Base-by-base conservation (phyloP, 2,797 vertebrate species). In the Prunella strophiata region DNA sequence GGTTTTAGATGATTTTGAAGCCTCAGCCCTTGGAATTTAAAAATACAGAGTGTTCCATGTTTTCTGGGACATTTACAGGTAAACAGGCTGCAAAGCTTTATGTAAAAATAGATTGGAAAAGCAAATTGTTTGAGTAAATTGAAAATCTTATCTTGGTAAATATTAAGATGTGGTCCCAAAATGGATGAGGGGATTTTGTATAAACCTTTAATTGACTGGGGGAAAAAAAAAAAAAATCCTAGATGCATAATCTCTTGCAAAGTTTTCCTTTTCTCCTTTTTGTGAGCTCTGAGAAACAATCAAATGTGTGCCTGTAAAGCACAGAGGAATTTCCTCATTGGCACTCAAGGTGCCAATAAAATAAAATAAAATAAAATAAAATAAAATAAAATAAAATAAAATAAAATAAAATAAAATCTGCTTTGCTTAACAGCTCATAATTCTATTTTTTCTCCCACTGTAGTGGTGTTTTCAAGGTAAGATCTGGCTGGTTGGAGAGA, bases 141-240 rank as follows among this genome's bases (percentile, higher is more conserved):
- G 68, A 48, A 96, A 91, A 89, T 54, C 55, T 94, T 85, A 81
- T 70, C 61, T 55, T n/a, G 70, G 86, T 93, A 92, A 96, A 57
- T 40, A 63, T 8, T 72, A 81, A 92, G 51, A 47, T 32, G 48
- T 9, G 30, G 26, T 72, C 52, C 78, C 75, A 50, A 94, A 91
- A 90, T 42, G 66, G 70, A 78, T 86, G 92, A 81, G 96, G 71
- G 7, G 15, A 25, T 85, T 96, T 63, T 29, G 8, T 67, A 88
- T 27, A 91, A 96, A 84, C 68, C 43, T 22, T 94, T 93, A 94
- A 93, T 82, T 68, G 50, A 73, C 50, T 32, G 42, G 86, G 40
- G 40, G 7, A 17, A 17, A 36, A 77, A 71, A 71, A 88, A 92
- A 72, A 12, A 9, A 36, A 36, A 36, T 30, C 50, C 21, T 7